A percentile compares a stretch with the other conserved stretches of the same genome.
Conservation (phyloP, 2,797 vertebrate species). For the Oreochromis mossambicus region DNA sequence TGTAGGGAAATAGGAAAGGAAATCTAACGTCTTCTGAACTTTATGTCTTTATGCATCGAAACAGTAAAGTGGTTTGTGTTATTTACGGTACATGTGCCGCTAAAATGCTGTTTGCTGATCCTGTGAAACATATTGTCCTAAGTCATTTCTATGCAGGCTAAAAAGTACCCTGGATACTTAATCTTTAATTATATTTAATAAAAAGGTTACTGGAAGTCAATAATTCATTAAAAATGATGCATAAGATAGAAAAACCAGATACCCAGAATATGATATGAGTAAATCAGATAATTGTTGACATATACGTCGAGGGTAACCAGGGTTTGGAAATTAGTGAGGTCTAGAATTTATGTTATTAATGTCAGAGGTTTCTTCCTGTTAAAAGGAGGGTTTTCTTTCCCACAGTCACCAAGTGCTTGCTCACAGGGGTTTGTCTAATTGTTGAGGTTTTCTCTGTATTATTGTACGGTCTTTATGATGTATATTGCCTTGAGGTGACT, state of each 20-base stretch:
- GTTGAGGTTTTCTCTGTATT: background rate
- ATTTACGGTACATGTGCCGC: background rate
- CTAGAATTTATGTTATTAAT: too few relatives aligned
- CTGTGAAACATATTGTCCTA: background rate
- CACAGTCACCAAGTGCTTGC: background rate
- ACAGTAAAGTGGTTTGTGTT: background rate
- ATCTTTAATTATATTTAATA: background rate
- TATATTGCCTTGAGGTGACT: background rate
- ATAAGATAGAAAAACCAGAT: background rate
- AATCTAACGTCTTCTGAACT: slow-evolving; percentile 6
- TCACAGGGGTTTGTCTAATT: background rate
- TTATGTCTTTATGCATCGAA: background rate
- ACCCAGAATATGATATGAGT: background rate
- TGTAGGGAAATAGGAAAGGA: slow-evolving; percentile 8
- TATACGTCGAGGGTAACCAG: background rate
- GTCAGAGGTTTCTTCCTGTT: background rate
- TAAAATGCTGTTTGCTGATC: background rate
- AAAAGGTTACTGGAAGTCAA: background rate
- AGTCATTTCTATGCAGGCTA: background rate
- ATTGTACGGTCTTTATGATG: background rate
- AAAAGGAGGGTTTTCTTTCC: background rate
- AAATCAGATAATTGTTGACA: background rate
- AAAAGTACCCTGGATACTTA: accelerated
- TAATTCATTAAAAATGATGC: background rate
- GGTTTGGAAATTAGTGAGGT: too few relatives aligned